Percentiles rank a stretch among this genome's conserved stretches.
Conservation (phyloP, 2,113 vertebrate species). For the Aegypius monachus region DNA sequence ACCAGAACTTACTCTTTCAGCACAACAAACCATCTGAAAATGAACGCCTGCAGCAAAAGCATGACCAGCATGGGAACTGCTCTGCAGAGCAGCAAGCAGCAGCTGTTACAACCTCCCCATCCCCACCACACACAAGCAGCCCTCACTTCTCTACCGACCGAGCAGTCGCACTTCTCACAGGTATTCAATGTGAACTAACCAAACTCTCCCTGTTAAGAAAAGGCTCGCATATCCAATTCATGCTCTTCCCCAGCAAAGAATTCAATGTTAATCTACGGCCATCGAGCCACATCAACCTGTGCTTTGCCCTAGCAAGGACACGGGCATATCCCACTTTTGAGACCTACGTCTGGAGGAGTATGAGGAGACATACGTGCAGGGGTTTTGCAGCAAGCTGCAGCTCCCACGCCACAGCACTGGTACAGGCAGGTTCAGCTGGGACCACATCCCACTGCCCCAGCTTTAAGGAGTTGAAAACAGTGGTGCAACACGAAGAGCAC, state of each 20-base stretch:
- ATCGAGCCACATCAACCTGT: not conserved
- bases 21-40: not conserved
- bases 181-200: accelerated
- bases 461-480: not conserved
- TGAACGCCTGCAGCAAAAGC: not conserved
- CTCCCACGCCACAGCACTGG: not conserved
- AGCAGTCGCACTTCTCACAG: not conserved
- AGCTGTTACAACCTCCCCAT: not conserved
- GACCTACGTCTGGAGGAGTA: not conserved
- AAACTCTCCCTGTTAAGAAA: not conserved
- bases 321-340: not conserved
- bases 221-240: not conserved
- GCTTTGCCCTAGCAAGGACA: not conserved
- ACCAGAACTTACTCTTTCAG: not conserved
- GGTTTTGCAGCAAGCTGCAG: not conserved
- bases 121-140: accelerated
- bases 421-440: not conserved
- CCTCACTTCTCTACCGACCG: too few species aligned
- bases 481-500: accelerated
- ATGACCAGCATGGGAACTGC: not conserved
- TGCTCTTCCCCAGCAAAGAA: not conserved
- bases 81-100: not conserved
- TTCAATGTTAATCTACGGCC: not conserved
- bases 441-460: not conserved
- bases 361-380: not conserved